Evolutionary conservation across 2,888 invertebrate genomes (phyloP).

Genomic region (Plebejus argus): DNA sequence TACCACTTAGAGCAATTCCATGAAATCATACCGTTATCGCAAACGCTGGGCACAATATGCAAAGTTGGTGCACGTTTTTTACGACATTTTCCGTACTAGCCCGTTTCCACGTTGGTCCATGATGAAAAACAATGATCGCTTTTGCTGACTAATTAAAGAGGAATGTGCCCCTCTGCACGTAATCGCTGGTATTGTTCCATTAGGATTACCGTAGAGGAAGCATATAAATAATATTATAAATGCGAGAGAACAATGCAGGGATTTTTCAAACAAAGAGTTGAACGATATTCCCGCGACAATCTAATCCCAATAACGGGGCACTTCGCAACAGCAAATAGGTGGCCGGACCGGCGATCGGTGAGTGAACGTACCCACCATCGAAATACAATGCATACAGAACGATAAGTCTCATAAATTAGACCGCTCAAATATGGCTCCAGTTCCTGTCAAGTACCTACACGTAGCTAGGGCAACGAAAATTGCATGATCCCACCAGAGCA

Average conservation of each 20-base stretch:
- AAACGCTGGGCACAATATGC: not conserved
- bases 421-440: not conserved
- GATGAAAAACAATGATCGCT: too few relatives aligned
- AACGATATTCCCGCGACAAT: not conserved
- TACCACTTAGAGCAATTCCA: not conserved
- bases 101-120: too few relatives aligned
- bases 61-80: not conserved
- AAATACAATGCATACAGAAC: not conserved
- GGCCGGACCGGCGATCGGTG: not conserved
- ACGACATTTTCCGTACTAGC: not conserved
- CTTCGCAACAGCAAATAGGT: constrained; percentile 25
- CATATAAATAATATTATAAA: not conserved
- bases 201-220: not conserved
- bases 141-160: not conserved
- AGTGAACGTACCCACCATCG: not conserved
- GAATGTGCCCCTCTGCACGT: not conserved
- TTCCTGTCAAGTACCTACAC: not conserved
- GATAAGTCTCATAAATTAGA: not conserved
- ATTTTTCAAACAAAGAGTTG: not conserved
- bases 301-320: constrained; percentile 15
- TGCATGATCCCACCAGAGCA: too few relatives aligned
- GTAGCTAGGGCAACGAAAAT: not conserved
- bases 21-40: not conserved
- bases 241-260: not conserved
- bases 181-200: not conserved